phyloP scores from a whole-genome alignment of 2,888 invertebrate genomes.

The Leptopilina syphax region DNA sequence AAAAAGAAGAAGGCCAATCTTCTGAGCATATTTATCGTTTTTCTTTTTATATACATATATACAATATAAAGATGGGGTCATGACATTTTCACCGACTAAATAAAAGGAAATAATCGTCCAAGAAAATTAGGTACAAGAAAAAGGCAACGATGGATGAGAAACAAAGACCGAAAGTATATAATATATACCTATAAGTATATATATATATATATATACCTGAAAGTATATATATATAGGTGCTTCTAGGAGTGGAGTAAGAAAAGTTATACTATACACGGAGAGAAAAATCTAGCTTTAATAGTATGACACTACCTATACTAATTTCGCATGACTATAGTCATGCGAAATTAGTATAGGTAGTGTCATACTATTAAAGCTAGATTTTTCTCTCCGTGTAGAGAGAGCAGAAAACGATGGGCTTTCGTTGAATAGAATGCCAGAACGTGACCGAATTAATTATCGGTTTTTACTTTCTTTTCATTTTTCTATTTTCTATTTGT shows the following conservation, averaged over 20 bases:
- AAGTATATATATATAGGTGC: too few species aligned
- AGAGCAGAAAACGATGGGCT: constrained; percentile 8
- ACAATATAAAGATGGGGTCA: constrained; percentile 6
- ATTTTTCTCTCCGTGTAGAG: too few species aligned
- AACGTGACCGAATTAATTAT: constrained; percentile 41
- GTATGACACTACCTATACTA: too few species aligned
- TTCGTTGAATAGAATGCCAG: constrained; percentile 33
- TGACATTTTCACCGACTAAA: constrained; percentile 25
- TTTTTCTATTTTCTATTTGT: constrained; percentile 24
- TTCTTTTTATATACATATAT: constrained; percentile 6
- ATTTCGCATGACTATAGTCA: too few species aligned
- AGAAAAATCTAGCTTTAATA: too few species aligned
- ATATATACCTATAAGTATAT: too few species aligned
- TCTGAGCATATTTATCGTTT: constrained; percentile 19
- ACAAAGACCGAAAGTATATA: constrained; percentile 23
- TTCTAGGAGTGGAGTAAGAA: not conserved
- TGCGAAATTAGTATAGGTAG: too few species aligned
- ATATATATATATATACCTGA: too few species aligned
- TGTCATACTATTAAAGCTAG: too few species aligned
- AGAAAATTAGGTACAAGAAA: constrained; percentile 32
- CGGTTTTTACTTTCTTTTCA: constrained; percentile 21
- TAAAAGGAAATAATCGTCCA: constrained; percentile 24
- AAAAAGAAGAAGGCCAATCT: constrained; percentile 7
- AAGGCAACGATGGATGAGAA: constrained; percentile 29
- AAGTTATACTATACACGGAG: not conserved